Evolutionary conservation across 2,888 invertebrate species (phyloP).

Genomic region (Eupeodes latifasciatus): DNA sequence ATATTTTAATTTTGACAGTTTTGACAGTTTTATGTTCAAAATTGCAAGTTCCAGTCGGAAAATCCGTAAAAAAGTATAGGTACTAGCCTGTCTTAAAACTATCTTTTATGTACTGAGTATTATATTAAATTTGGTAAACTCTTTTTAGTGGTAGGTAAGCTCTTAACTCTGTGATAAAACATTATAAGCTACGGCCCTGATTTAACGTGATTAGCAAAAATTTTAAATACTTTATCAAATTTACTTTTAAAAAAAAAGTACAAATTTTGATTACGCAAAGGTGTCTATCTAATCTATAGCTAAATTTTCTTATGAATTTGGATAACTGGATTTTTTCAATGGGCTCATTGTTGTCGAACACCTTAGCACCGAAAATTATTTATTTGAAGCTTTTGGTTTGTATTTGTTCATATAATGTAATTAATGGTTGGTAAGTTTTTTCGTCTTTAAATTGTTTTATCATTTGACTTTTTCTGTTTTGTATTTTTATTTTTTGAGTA

Average conservation of each 20-base stretch:
- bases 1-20: too few species aligned
- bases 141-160: background rate
- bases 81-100: too few species aligned
- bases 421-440: conserved; percentile 30
- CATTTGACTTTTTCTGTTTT: background rate
- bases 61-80: too few species aligned
- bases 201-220: conserved; percentile 21
- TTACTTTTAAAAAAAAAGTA: conserved; percentile 34
- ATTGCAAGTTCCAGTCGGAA: too few species aligned
- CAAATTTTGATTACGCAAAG: conserved; percentile 43
- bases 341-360: conserved; percentile 36
- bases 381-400: conserved; percentile 43
- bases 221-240: conserved; percentile 32
- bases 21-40: too few species aligned
- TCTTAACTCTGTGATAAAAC: background rate
- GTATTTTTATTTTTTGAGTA: background rate
- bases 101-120: too few species aligned
- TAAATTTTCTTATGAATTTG: conserved; percentile 24
- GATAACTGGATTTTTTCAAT: conserved; percentile 38
- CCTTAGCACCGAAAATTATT: conserved; percentile 48
- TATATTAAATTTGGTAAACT: too few species aligned
- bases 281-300: background rate
- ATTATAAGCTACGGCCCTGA: conserved; percentile 1
- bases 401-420: conserved; percentile 47
- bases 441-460: conserved; percentile 7